These are phyloP conservation scores for Drosophila ananassae DNA, from an alignment of 1,140 invertebrate genomes.

Conservation along the genomic window DNA sequence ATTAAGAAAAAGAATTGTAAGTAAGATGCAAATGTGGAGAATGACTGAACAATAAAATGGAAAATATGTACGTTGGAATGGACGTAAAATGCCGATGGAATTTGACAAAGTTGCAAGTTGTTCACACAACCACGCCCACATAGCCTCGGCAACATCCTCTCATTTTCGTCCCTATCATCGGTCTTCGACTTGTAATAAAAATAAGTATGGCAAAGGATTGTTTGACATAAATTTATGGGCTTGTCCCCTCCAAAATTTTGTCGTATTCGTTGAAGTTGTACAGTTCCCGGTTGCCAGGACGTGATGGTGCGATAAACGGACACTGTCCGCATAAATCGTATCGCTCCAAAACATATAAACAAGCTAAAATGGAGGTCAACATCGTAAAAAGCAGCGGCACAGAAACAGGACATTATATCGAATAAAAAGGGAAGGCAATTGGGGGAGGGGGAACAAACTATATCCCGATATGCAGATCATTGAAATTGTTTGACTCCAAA, in stretches of 20 bases:
- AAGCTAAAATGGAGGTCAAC: constrained; percentile 42
- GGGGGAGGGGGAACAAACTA: constrained; percentile 16
- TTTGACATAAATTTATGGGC: constrained; percentile 73
- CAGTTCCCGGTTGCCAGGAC: constrained; percentile 25
- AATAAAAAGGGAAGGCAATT: constrained; percentile 5
- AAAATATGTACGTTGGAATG: constrained; percentile 35
- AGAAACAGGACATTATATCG: constrained; percentile 33
- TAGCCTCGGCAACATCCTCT: background rate
- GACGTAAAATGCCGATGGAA: constrained; percentile 26
- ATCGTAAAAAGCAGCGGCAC: constrained; percentile 56
- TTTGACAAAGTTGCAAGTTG: constrained; percentile 31
- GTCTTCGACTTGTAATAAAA: constrained; percentile 38
- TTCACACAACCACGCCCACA: background rate
- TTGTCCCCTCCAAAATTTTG: constrained; percentile 5
- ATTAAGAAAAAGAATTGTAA: background rate
- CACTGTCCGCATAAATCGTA: constrained; percentile 70
- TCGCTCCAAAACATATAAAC: constrained; percentile 41
- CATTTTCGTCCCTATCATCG: constrained; percentile 2
- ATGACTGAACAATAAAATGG: constrained; percentile 33
- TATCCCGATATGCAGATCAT: constrained; percentile 72
- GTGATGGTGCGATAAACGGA: constrained; percentile 76
- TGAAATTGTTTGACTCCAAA: constrained; percentile 53
- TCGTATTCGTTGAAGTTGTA: constrained; percentile 14
- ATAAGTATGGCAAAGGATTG: constrained; percentile 55
- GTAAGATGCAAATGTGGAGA: constrained; percentile 25